Evolutionary conservation across 2,888 invertebrate genomes (phyloP).

Genomic region (Calameuta filiformis): DNA sequence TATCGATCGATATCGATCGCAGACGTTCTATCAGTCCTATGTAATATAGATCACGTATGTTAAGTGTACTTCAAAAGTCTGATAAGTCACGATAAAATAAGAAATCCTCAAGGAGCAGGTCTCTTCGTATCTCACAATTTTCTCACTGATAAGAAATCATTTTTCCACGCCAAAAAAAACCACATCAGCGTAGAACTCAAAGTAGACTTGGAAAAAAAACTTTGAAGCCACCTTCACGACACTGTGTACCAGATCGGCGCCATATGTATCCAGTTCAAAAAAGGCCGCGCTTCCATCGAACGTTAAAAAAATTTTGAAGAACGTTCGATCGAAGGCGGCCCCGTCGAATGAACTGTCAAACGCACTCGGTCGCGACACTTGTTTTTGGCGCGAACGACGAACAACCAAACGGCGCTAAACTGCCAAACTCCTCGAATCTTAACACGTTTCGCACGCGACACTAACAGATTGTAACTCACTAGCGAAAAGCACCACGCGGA

Average conservation of each 20-base stretch:
- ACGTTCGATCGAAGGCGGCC: slow-evolving; percentile 50
- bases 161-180: too few relatives aligned
- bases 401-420: background rate
- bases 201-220: background rate
- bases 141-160: too few relatives aligned
- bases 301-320: background rate
- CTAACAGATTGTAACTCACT: background rate
- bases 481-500: background rate
- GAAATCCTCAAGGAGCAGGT: too few relatives aligned
- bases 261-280: slow-evolving; percentile 50
- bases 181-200: background rate
- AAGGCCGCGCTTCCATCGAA: slow-evolving; percentile 52
- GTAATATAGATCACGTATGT: too few relatives aligned
- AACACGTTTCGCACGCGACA: slow-evolving; percentile 16
- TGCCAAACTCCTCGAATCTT: slow-evolving; percentile 11
- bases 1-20: too few relatives aligned
- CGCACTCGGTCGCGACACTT: slow-evolving; percentile 5
- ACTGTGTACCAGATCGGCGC: slow-evolving; percentile 17
- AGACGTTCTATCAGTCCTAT: too few relatives aligned
- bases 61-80: too few relatives aligned
- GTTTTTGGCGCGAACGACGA: background rate
- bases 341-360: slow-evolving; percentile 29
- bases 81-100: too few relatives aligned
- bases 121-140: too few relatives aligned
- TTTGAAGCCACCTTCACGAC: slow-evolving; percentile 19